phyloP scores from a whole-genome alignment of 2,113 vertebrate species.

The Microcebus ravelobensis region DNA sequence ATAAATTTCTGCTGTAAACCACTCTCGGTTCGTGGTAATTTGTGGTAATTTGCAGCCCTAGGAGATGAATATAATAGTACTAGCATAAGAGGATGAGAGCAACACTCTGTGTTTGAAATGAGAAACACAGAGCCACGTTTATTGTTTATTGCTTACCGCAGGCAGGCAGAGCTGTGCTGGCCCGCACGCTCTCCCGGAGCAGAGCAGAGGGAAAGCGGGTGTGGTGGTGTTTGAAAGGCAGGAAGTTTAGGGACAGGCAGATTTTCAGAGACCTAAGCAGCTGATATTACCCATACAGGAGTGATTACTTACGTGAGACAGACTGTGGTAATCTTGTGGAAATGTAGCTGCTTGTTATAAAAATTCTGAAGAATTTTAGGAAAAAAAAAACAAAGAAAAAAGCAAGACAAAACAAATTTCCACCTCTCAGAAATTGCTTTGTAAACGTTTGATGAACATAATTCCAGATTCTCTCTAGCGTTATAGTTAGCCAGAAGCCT shows the following conservation, averaged over 20 bases:
- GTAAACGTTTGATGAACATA: background rate
- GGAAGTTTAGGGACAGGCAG: background rate
- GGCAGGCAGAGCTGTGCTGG: too few species aligned
- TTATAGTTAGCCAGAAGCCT: background rate
- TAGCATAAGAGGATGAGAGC: background rate
- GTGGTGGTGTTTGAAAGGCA: fast-evolving
- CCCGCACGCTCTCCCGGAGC: too few species aligned
- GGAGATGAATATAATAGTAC: background rate
- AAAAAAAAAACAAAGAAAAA: background rate
- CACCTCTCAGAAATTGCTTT: background rate
- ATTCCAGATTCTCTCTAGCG: background rate
- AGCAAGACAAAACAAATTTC: background rate
- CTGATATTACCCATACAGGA: background rate
- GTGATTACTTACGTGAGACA: background rate
- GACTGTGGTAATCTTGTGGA: background rate
- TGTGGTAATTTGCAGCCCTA: background rate
- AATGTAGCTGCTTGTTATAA: background rate
- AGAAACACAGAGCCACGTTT: background rate
- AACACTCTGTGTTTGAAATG: background rate
- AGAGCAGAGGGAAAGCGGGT: too few species aligned
- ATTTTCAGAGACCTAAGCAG: background rate
- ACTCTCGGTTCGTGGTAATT: background rate
- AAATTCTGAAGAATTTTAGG: background rate
- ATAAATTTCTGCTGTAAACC: background rate
- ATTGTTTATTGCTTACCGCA: fast-evolving